Evolutionary conservation across 2,888 invertebrate genomes (phyloP), one percentile per base, ranked within the genome.

Genomic region (Halictus ligatus): DNA sequence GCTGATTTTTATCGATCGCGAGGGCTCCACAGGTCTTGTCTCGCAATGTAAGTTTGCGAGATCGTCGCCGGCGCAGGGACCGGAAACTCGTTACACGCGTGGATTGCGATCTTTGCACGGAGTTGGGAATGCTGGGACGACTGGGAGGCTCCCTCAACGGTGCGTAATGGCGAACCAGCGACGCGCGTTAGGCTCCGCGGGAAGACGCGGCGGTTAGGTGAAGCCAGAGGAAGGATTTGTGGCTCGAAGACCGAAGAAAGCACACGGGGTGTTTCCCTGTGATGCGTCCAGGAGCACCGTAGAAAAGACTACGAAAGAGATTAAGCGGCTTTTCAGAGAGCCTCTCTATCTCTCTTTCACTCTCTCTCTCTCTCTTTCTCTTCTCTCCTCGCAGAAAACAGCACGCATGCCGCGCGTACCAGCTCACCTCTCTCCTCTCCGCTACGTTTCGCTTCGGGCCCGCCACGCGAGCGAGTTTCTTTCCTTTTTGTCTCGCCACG

Each of bases 61-160:
- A 69, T 73, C 29, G 35, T 78, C 12, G 78, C 71, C 69, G 74
- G 46, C 72, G 35, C 78, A 58, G 80, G 78, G 78, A 40, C 50
- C 21, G 75, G 88, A 86, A 91, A 89, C 92, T 93, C 91, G 91
- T 94, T 93, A 93, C 86, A 91, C 90, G 91, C 90, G 86, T 88
- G 92, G 90, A 92, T 93, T 92, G 89, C 89, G 88, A 89, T 91
- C 82, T 86, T 90, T 86, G 84, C 84, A 89, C 82, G 81, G 21
- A 89, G 91, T 90, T 83, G 86, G 18, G 84, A 43, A 71, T 69
- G 67, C 64, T 54, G 50, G 73, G 54, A 48, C 71, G 88, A 87
- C 83, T 78, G 54, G 87, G 86, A 90, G 89, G 86, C 88, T 90
- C 80, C 86, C 84, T 87, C 90, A 90, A 77, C 91, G 92, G 89